These are phyloP conservation scores for Acronicta aceris DNA, from an alignment of 2,888 invertebrate genomes.

Conservation along the genomic window DNA sequence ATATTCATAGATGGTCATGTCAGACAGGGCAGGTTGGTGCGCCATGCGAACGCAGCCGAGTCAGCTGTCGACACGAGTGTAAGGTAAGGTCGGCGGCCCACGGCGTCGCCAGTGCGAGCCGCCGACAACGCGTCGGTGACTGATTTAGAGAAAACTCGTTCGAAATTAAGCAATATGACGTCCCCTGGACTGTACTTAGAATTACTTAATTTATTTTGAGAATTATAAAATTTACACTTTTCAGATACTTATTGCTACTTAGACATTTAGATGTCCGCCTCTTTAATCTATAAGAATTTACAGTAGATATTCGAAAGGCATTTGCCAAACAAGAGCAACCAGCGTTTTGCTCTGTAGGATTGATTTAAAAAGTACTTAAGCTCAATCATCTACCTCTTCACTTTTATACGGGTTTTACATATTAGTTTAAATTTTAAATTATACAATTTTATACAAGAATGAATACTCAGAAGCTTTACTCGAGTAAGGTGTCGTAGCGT, in stretches of 20 bases:
- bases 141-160: conserved; percentile 83
- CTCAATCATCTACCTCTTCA: conserved; percentile 89
- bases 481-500: conserved; percentile 85
- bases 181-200: conserved; percentile 88
- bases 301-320: conserved; percentile 65
- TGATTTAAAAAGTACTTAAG: conserved; percentile 87
- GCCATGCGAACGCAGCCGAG: conserved; percentile 71
- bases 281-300: conserved; percentile 82
- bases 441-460: conserved; percentile 87
- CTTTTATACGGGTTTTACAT: conserved; percentile 89
- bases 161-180: conserved; percentile 82
- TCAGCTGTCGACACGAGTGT: conserved; percentile 76
- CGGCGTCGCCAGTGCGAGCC: conserved; percentile 46
- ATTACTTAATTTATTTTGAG: conserved; percentile 89
- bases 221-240: conserved; percentile 84
- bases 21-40: conserved; percentile 61
- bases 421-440: conserved; percentile 84
- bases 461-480: conserved; percentile 89
- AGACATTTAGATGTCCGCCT: conserved; percentile 87
- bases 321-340: conserved; percentile 63
- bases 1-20: conserved; percentile 66
- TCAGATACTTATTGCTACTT: conserved; percentile 84
- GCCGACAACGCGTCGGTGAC: conserved; percentile 84
- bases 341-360: conserved; percentile 79
- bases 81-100: conserved; percentile 69